Percentiles rank a stretch among this genome's conserved stretches.
Evolutionary conservation across 2,797 vertebrate genomes (phyloP).

Genomic region (Pangasius macronema): DNA sequence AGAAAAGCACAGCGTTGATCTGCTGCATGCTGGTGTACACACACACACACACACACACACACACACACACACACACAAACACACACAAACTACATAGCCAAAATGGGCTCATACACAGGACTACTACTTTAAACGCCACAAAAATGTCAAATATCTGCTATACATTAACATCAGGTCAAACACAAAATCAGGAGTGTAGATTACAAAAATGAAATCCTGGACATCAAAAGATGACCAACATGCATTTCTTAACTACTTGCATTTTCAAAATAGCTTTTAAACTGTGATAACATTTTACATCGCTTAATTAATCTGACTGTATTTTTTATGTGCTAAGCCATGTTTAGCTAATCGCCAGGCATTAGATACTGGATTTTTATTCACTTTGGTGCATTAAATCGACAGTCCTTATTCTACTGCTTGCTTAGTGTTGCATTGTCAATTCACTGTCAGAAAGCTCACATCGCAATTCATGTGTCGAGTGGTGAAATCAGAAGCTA

Average conservation of each 20-base stretch:
- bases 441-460: not conserved
- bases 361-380: not conserved
- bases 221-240: not conserved
- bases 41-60: constrained; percentile 31
- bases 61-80: constrained; percentile 36
- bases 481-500: not conserved
- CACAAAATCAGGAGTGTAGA: not conserved
- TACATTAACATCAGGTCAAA: not conserved
- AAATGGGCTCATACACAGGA: not conserved
- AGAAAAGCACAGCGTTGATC: constrained; percentile 64
- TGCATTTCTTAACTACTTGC: not conserved
- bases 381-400: not conserved
- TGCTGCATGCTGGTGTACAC: constrained; percentile 47
- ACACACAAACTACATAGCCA: not conserved
- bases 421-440: not conserved
- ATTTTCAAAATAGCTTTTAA: not conserved
- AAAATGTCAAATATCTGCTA: not conserved
- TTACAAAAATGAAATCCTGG: not conserved
- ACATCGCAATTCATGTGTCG: not conserved
- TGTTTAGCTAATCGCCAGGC: too few species aligned
- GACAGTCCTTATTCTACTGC: not conserved
- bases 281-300: not conserved
- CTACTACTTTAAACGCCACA: not conserved
- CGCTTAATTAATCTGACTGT: not conserved
- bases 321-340: not conserved